Evolutionary conservation across 1,140 invertebrate species (phyloP), one percentile per base, ranked within the genome.

Genomic region (Mactra quadrangularis): DNA sequence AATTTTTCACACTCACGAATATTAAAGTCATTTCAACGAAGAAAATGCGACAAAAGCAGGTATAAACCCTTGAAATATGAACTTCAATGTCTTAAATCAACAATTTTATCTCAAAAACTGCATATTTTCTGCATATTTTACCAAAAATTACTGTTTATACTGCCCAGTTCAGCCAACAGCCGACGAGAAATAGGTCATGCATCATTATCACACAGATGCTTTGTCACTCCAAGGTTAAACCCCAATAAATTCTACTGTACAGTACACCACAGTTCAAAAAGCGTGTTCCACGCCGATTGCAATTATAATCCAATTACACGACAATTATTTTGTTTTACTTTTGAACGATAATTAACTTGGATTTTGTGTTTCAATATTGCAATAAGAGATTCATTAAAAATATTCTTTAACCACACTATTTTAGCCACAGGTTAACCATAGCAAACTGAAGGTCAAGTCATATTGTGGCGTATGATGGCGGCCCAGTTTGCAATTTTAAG

Each of bases 31-130:
- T 29, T 6, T 29, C 7, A 7, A 22, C 11, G 55, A 17, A 3
- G n/a, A 27, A 57, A 27, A 57, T 57, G 55, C 55, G 55, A 25
- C 55, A 57, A 29, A 57, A 27, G 25, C 55, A 57, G 55, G 9
- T 27, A 7, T 17, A 57, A 57, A 6, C 50, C 50, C 19, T n/a
- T 9, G 17, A 27, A 57, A 57, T 4, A 2, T 27, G 3, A 57
- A 3, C 27, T 29, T 29, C 4, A 17, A 27, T 22, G 27, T 29
- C n/a, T 17, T 25, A 25, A 57, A 57, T 57, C 17, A 57, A 57
- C 3, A 57, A 29, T 29, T 27, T 27, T 7, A 57, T 4, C 3
- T 7, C 1, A 7, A 57, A 57, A 27, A 27, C 4, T 7, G 25
- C 3, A 3, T 4, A 27, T 7, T 27, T 57, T 57, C 31, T 3